phyloP scores from a whole-genome alignment of 1,140 invertebrate species.

The Drosophila bifasciata region DNA sequence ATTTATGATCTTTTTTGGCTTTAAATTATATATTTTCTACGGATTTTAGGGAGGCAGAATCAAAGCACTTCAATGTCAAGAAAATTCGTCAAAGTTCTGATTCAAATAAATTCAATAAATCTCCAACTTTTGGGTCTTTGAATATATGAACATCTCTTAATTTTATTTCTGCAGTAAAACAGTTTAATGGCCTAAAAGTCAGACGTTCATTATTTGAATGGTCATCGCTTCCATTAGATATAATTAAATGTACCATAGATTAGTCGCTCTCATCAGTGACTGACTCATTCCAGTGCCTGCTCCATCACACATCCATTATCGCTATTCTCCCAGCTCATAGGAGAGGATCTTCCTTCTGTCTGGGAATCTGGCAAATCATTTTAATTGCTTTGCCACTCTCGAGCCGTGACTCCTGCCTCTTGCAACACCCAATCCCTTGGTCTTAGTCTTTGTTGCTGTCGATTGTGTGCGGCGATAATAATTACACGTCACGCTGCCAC shows the following conservation, averaged over 20 bases:
- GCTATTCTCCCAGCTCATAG: background rate
- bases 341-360: slow-evolving; percentile 31
- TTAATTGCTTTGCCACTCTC: slow-evolving; percentile 65
- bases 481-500: slow-evolving; percentile 83
- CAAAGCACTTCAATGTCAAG: too few species aligned
- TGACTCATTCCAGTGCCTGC: too few species aligned
- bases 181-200: too few species aligned
- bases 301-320: background rate
- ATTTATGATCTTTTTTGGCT: background rate
- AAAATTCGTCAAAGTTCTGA: too few species aligned
- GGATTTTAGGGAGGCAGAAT: background rate
- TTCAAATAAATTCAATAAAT: too few species aligned
- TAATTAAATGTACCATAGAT: background rate
- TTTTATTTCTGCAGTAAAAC: too few species aligned
- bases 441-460: slow-evolving; percentile 59
- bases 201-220: background rate
- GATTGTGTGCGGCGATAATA: slow-evolving; percentile 79
- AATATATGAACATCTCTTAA: too few species aligned
- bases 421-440: slow-evolving; percentile 8
- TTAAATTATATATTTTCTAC: background rate
- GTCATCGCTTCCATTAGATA: slow-evolving; percentile 22
- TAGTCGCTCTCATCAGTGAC: too few species aligned
- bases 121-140: too few species aligned
- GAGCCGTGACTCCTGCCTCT: slow-evolving; percentile 12
- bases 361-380: slow-evolving; percentile 60